Evolutionary conservation across 2,888 invertebrate genomes (phyloP), one percentile per base, ranked within the genome.

Genomic region (Microchrysa polita): DNA sequence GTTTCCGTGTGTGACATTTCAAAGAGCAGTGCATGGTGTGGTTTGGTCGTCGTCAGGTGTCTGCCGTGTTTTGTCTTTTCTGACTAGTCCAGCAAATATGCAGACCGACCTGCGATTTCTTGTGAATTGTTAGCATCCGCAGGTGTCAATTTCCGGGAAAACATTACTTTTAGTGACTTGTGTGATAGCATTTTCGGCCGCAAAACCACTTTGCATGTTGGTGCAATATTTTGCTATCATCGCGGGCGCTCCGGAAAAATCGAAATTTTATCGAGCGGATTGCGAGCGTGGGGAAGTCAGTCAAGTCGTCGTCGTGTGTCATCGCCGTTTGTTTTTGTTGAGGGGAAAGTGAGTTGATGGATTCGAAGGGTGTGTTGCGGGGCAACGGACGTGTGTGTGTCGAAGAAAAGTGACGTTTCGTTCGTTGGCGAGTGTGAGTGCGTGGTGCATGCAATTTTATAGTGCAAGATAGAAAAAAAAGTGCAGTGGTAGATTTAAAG

Each of bases 251-350:
- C 40, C 40, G 69, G 42, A 69, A 69, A 69, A 69, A 69, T 69
- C 69, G 69, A 69, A 69, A 57, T 69, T 48, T 65, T 65, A 69
- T 69, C 42, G 69, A 69, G 42, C 69, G 69, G 42, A 2, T 12
- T 18, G 9, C 14, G 53, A 18, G n/a, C n/a, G n/a, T 18, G 57
- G 69, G 34, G 69, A 42, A 57, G 18, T 20, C n/a, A n/a, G n/a
- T n/a, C n/a, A n/a, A n/a, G n/a, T n/a, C n/a, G n/a, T n/a, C n/a
- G n/a, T n/a, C n/a, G 69, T 69, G 69, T 34, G 20, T 16, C 16
- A n/a, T n/a, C n/a, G n/a, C n/a, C n/a, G n/a, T n/a, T n/a, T n/a
- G n/a, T 7, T 2, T 34, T 34, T 14, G 34, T 40, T 9, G 20
- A 57, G 69, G 69, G 57, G 69, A 67, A 69, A 55, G 69, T 69